Conservation (phyloP, 2,888 invertebrate genomes). For the Tachina lurida region DNA sequence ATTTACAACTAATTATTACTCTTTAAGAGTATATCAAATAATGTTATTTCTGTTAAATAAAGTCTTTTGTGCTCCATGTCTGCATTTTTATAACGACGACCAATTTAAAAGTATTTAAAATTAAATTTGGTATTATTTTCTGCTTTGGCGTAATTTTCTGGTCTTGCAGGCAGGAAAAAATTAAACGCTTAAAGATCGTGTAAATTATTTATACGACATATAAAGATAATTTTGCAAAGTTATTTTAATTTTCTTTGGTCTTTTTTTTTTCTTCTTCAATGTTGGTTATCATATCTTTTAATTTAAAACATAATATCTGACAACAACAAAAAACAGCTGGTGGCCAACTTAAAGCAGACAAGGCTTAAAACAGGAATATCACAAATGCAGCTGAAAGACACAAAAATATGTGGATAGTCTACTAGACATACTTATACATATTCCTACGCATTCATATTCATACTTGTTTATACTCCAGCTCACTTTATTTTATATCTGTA, state of each 20-base stretch:
- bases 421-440: too few relatives aligned
- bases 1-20: too few relatives aligned
- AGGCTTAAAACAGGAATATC: too few relatives aligned
- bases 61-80: too few relatives aligned
- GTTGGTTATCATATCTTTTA: constrained; percentile 50
- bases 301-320: constrained; percentile 42
- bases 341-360: constrained; percentile 6
- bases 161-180: neutral
- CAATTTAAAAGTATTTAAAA: constrained; percentile 28
- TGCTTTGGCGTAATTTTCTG: neutral
- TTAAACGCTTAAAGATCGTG: constrained; percentile 57
- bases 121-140: constrained; percentile 10
- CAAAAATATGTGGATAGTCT: too few relatives aligned
- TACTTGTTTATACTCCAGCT: too few relatives aligned
- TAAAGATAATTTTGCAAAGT: constrained; percentile 54
- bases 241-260: constrained; percentile 59
- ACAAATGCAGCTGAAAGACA: too few relatives aligned
- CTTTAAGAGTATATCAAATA: too few relatives aligned
- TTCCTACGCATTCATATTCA: neutral
- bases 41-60: too few relatives aligned
- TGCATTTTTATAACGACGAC: neutral
- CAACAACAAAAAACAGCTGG: constrained; percentile 12
- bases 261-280: constrained; percentile 3
- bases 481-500: too few relatives aligned
- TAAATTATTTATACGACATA: constrained; percentile 58